A percentile compares a stretch with the other conserved stretches of the same genome.
phyloP scores from a whole-genome alignment of 35 echinoderm and acorn worm genomes.

The Amphiura filiformis region DNA sequence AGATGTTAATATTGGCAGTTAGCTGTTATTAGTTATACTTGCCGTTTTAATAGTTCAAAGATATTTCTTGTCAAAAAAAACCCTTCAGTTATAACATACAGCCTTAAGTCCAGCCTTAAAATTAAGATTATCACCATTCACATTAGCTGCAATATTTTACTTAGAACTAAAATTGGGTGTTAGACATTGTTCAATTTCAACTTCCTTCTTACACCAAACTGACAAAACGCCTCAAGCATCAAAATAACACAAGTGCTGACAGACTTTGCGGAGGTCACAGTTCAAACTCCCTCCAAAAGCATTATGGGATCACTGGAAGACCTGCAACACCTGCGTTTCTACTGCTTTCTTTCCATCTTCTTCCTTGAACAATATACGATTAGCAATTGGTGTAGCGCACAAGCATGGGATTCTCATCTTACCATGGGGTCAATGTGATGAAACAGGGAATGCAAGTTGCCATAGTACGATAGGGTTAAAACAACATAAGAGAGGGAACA shows the following conservation, averaged over 20 bases:
- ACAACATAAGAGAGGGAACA: neutral
- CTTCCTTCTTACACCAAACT: neutral
- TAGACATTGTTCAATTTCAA: neutral
- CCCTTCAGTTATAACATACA: too few species aligned
- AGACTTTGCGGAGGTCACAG: neutral
- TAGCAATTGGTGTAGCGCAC: neutral
- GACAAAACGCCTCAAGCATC: neutral
- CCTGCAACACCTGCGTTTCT: neutral
- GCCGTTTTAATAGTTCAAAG: too few species aligned
- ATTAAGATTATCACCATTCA: too few species aligned
- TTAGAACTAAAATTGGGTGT: neutral
- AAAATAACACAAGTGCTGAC: neutral
- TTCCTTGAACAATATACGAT: neutral
- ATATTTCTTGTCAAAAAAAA: too few species aligned
- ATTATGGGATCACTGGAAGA: neutral
- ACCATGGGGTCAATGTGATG: conserved; percentile 1
- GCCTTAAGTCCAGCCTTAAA: too few species aligned
- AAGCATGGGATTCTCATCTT: neutral
- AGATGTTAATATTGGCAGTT: too few species aligned
- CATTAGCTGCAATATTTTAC: too few species aligned
- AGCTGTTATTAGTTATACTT: too few species aligned
- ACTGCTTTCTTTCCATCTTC: neutral
- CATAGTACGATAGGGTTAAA: conserved; percentile 5
- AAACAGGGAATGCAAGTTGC: neutral
- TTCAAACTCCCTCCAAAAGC: neutral